These are phyloP conservation scores for Ctenicera cuprea DNA, from an alignment of 2,888 invertebrate genomes.

Conservation along the genomic window DNA sequence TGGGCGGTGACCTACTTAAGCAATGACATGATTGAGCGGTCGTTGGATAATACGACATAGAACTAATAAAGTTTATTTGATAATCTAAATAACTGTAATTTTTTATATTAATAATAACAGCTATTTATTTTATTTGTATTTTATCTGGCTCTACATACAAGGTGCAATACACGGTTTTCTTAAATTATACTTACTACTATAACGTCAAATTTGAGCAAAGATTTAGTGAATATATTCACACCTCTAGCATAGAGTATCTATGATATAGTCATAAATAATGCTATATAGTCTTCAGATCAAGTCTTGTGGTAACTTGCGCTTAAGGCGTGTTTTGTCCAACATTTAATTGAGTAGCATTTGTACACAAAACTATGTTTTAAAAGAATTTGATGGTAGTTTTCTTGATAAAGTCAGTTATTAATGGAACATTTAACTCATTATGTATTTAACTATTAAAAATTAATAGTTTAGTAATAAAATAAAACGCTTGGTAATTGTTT, in stretches of 20 bases:
- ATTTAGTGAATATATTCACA: neutral
- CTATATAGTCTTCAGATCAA: conserved; percentile 12
- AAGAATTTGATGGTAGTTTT: conserved; percentile 27
- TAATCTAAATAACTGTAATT: no score
- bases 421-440: conserved; percentile 11
- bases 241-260: neutral
- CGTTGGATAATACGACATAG: no score
- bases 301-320: conserved; percentile 14
- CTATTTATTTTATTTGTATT: no score
- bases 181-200: neutral
- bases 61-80: no score
- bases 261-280: neutral
- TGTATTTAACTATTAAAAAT: no score
- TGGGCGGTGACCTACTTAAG: no score
- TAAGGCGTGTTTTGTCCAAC: conserved; percentile 17
- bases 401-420: conserved; percentile 20
- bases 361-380: neutral
- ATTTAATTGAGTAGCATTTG: conserved; percentile 15
- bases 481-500: no score
- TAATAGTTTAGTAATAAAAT: no score
- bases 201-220: neutral
- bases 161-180: neutral
- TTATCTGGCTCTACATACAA: neutral
- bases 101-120: no score
- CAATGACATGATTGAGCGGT: no score